Conservation (phyloP, 1,140 invertebrate genomes). For the Dufourea novaeangliae region DNA sequence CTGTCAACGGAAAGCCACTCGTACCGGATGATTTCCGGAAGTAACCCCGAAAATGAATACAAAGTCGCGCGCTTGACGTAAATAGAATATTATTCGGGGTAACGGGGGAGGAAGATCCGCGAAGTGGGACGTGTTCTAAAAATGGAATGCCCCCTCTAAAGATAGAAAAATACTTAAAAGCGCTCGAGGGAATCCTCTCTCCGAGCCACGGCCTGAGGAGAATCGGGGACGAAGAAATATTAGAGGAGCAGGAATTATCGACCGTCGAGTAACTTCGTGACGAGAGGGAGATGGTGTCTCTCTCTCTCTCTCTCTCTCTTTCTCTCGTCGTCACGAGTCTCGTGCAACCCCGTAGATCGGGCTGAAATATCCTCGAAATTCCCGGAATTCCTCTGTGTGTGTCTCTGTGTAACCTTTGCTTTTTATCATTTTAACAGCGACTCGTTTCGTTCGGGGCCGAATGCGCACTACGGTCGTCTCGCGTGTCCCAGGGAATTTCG, state of each 20-base stretch:
- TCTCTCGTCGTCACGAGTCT: too few species aligned
- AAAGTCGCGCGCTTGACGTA: background rate
- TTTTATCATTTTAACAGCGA: conserved; percentile 1
- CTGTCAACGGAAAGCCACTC: background rate
- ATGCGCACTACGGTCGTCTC: background rate
- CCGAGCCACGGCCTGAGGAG: too few species aligned
- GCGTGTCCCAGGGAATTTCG: background rate
- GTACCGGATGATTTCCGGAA: background rate
- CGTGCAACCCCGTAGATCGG: background rate
- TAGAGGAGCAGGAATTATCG: conserved; percentile 14
- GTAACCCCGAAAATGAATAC: conserved; percentile 3
- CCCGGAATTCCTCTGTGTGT: background rate
- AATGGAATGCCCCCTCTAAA: conserved; percentile 3
- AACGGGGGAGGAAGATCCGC: background rate
- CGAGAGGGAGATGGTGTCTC: background rate
- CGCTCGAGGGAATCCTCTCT: background rate
- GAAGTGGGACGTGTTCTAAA: conserved; percentile 40
- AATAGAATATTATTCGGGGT: conserved; percentile 12
- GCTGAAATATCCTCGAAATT: conserved; percentile 17
- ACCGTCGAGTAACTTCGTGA: background rate
- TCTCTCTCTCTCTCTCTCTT: too few species aligned
- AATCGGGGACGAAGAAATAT: conserved; percentile 15
- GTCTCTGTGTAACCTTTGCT: background rate
- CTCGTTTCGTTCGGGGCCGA: background rate
- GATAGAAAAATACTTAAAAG: conserved; percentile 11